Conservation (phyloP, 2,888 invertebrate species). For the Acanthoscelides obtectus region DNA sequence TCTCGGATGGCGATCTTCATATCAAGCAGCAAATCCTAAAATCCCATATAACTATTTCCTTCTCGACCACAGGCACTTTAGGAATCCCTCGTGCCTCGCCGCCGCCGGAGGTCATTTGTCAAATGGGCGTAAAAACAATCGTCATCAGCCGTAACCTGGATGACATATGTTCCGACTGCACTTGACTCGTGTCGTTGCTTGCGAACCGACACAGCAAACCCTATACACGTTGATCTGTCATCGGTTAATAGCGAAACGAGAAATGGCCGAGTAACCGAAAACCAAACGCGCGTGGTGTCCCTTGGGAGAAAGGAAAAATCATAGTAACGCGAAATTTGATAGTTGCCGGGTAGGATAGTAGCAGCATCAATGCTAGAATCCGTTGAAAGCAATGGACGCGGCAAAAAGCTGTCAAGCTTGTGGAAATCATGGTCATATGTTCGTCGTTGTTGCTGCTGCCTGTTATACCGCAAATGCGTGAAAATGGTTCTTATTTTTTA, state of each 20-base stretch:
- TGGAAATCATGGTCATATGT: too few relatives aligned
- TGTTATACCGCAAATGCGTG: too few relatives aligned
- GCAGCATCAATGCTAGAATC: too few relatives aligned
- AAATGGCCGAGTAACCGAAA: not conserved
- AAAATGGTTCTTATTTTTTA: too few relatives aligned
- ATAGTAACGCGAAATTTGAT: not conserved
- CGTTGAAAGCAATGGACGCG: too few relatives aligned
- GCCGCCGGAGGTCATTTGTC: not conserved
- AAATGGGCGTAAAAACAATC: not conserved
- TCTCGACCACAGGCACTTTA: not conserved
- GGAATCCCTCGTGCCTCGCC: not conserved
- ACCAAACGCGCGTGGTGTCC: not conserved
- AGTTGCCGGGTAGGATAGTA: too few relatives aligned
- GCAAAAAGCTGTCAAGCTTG: too few relatives aligned
- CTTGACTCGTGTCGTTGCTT: not conserved
- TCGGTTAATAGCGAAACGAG: not conserved
- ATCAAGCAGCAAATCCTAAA: not conserved
- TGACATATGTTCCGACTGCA: not conserved
- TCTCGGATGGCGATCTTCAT: not conserved
- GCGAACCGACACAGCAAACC: not conserved
- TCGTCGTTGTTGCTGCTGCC: too few relatives aligned
- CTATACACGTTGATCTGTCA: not conserved
- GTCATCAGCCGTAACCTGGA: not conserved
- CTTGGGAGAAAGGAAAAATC: not conserved
- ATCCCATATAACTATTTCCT: not conserved